These are phyloP conservation scores for Oreotragus oreotragus DNA, from an alignment of 2,113 vertebrate species.

Conservation along the genomic window DNA sequence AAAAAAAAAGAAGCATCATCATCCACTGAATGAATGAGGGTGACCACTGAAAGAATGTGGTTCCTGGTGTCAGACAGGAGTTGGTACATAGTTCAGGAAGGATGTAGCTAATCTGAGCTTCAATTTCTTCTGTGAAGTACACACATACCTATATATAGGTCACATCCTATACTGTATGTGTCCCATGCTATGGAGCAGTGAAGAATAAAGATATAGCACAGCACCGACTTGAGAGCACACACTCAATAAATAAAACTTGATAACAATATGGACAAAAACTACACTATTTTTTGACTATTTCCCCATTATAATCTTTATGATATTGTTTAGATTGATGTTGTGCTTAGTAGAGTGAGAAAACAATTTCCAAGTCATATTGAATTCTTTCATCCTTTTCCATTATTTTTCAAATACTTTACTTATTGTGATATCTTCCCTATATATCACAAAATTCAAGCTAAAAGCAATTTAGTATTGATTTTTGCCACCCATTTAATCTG, in stretches of 20 bases:
- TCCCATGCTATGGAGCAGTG: background rate
- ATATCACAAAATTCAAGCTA: background rate
- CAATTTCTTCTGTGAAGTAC: background rate
- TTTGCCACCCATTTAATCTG: background rate
- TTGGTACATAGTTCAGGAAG: background rate
- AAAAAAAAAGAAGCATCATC: background rate
- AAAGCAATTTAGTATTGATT: background rate
- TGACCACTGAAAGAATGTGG: background rate
- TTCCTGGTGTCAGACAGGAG: background rate
- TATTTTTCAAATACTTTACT: background rate
- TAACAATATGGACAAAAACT: background rate
- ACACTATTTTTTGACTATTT: background rate
- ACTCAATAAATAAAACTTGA: background rate
- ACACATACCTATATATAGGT: background rate
- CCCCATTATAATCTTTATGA: background rate
- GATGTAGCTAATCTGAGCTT: background rate
- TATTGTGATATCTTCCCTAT: background rate
- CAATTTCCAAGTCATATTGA: background rate
- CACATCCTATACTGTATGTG: background rate
- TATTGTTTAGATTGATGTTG: background rate
- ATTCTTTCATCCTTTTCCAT: background rate
- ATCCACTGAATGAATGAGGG: background rate
- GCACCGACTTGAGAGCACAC: background rate
- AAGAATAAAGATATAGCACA: background rate
- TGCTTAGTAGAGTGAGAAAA: background rate